Conservation (phyloP, 2,888 invertebrate genomes). For the Laspeyria flexula region DNA sequence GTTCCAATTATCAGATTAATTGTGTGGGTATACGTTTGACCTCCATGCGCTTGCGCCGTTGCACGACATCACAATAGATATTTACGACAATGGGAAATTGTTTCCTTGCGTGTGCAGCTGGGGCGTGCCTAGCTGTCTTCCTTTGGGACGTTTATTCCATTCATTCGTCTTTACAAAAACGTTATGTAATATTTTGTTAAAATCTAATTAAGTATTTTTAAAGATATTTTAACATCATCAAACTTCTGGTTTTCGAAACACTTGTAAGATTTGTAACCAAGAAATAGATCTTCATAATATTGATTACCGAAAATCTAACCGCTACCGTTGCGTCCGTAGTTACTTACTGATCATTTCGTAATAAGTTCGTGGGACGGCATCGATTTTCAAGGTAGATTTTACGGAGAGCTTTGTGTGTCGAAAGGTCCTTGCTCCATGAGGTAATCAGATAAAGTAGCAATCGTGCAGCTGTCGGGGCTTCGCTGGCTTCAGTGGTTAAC, state of each 20-base stretch:
- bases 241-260: too few species aligned
- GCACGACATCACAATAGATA: constrained; percentile 66
- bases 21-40: constrained; percentile 69
- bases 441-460: constrained; percentile 77
- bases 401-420: constrained; percentile 77
- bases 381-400: constrained; percentile 80
- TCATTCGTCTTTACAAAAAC: background rate
- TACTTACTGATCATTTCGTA: constrained; percentile 58
- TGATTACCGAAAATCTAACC: constrained; percentile 31
- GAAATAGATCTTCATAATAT: too few species aligned
- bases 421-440: constrained; percentile 84
- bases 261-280: too few species aligned
- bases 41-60: constrained; percentile 61
- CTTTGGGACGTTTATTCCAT: constrained; percentile 30
- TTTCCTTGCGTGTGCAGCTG: constrained; percentile 59
- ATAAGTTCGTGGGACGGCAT: constrained; percentile 66
- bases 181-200: too few species aligned
- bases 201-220: too few species aligned
- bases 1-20: constrained; percentile 67
- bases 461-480: constrained; percentile 63
- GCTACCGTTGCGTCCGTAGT: background rate
- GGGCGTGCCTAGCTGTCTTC: constrained; percentile 44
- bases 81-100: constrained; percentile 68
- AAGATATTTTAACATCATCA: too few species aligned
- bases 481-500: constrained; percentile 46